These are phyloP conservation scores for Venustaconcha ellipsiformis DNA, from an alignment of 1,140 invertebrate genomes.

Conservation along the genomic window DNA sequence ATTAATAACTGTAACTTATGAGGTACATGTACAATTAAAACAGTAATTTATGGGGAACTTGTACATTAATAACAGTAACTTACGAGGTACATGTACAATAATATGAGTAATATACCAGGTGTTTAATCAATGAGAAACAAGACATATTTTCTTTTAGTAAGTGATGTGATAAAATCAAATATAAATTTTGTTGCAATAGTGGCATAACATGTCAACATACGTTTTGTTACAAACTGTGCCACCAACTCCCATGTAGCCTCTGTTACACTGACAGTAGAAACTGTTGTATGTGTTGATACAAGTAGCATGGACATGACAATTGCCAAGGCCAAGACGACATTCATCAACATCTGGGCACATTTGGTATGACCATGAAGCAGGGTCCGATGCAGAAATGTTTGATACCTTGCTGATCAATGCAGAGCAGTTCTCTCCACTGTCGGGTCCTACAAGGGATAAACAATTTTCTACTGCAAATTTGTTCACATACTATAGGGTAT, in stretches of 20 bases:
- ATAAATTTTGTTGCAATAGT: too few relatives aligned
- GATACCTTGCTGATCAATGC: slow-evolving; percentile 37
- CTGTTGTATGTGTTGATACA: slow-evolving; percentile 94
- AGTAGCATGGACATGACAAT: slow-evolving; percentile 90
- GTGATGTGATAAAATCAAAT: too few relatives aligned
- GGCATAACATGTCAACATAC: slow-evolving; percentile 56
- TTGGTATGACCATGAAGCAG: slow-evolving; percentile 85
- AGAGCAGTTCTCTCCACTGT: slow-evolving; percentile 40
- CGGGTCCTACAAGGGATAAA: slow-evolving; percentile 34
- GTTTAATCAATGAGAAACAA: too few relatives aligned
- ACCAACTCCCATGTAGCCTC: slow-evolving; percentile 89
- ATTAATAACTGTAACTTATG: too few relatives aligned
- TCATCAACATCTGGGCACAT: slow-evolving; percentile 95
- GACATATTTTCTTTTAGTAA: too few relatives aligned
- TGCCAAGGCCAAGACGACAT: slow-evolving; percentile 85
- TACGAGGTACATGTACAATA: too few relatives aligned
- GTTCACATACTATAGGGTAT: neutral
- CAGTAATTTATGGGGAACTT: too few relatives aligned
- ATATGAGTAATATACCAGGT: too few relatives aligned
- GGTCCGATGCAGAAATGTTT: slow-evolving; percentile 65
- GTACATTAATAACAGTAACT: too few relatives aligned
- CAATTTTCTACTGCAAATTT: neutral
- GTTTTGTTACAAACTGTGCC: slow-evolving; percentile 84
- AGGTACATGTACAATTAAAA: too few relatives aligned
- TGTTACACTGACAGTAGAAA: slow-evolving; percentile 85